Evolutionary conservation across 2,888 invertebrate species (phyloP), one percentile per base, ranked within the genome.

Genomic region (Desoria tigrina): DNA sequence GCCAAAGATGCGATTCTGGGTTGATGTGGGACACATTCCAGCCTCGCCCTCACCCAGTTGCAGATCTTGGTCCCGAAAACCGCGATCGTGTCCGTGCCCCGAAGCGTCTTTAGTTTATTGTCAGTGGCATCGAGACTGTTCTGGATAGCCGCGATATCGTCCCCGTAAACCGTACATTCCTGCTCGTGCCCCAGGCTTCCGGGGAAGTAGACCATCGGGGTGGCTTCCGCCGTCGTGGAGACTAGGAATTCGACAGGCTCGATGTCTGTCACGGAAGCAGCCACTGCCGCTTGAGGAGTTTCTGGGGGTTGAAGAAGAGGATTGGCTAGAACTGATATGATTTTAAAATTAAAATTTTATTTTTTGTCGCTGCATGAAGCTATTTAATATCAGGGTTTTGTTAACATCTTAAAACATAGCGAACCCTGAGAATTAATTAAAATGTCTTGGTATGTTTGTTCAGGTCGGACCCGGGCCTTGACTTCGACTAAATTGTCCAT

Each of bases 201-300:
- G 11, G 14, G 24, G 16, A 51, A 51, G 51, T 51, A 23, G 3
- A 51, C 51, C 51, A 51, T 51, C 24, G 51, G 51, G 6, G 51
- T 51, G 14, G 51, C 3, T 7, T 23, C 23, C 4, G 16, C 14
- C 16, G 51, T 51, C 7, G 51, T 26, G 24, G 23, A 24, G 6
- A 51, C 16, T 51, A 26, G 6, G 26, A 24, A 51, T 6, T 24
- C 51, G 9, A 7, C 11, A 11, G 32, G 6, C 6, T 32, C 32
- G 32, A 32, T 4, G 11, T 32, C n/a, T n/a, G n/a, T n/a, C n/a
- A n/a, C 11, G 32, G 32, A 32, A 32, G 11, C 11, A 32, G 11
- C n/a, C n/a, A n/a, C n/a, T n/a, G n/a, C n/a, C n/a, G n/a, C n/a
- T 32, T 32, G 32, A 32, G 32, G 32, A 32, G 6, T 4, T 4